Evolutionary conservation across 2,113 vertebrate genomes (phyloP).

Genomic region (Balaenoptera acutorostrata): DNA sequence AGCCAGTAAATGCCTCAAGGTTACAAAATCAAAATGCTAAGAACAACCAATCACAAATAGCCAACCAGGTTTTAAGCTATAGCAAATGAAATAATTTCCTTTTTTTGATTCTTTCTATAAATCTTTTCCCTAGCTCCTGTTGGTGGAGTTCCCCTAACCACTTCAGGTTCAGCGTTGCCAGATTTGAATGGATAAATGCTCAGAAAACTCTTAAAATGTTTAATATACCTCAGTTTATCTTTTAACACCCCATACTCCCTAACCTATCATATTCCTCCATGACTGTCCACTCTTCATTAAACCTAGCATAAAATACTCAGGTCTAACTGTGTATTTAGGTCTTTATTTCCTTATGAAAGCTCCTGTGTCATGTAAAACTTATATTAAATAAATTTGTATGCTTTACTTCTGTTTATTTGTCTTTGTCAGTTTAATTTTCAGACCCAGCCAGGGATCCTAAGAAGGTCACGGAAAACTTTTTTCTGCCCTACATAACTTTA

Average conservation of each 20-base stretch:
- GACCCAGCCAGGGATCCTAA: neutral
- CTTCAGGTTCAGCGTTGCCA: neutral
- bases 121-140: neutral
- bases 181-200: neutral
- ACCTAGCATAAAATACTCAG: neutral
- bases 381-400: neutral
- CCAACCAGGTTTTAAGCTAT: neutral
- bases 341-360: neutral
- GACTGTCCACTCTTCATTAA: neutral
- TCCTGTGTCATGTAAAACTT: neutral
- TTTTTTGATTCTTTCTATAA: neutral
- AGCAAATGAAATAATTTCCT: neutral
- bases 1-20: neutral
- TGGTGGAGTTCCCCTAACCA: neutral
- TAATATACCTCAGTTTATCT: neutral
- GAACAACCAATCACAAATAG: neutral
- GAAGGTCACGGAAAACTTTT: neutral
- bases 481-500: neutral
- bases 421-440: neutral
- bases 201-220: neutral
- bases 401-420: neutral
- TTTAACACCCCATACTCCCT: neutral
- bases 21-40: neutral
- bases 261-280: neutral
- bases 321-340: neutral